These are phyloP conservation scores for Haliaeetus leucogaster DNA, from an alignment of 2,113 vertebrate genomes.

Conservation along the genomic window DNA sequence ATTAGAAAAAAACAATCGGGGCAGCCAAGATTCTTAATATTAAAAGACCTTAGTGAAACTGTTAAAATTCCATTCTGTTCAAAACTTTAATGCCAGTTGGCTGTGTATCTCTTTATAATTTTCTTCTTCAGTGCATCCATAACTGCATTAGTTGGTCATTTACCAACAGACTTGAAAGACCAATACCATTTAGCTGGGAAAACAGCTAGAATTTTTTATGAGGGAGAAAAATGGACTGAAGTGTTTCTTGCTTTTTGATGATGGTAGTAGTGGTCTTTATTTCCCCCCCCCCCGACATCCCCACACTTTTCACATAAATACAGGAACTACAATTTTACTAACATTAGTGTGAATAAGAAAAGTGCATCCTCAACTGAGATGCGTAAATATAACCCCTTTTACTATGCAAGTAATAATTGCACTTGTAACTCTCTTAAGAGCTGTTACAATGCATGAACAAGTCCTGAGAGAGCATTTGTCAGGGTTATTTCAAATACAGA, in stretches of 20 bases:
- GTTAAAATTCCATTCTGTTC: not conserved
- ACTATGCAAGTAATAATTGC: not conserved
- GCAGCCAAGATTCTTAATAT: not conserved
- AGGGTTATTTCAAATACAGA: not conserved
- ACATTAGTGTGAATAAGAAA: not conserved
- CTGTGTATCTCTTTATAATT: not conserved
- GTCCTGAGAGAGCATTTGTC: not conserved
- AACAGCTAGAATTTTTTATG: not conserved
- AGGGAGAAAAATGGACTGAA: not conserved
- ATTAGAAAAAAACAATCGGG: not conserved
- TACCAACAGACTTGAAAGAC: constrained; percentile 30
- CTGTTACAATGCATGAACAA: not conserved
- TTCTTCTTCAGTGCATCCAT: not conserved
- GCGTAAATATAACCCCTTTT: not conserved
- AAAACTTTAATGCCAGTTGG: constrained; percentile 8
- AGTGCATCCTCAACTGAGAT: not conserved
- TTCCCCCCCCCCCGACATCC: too few relatives aligned
- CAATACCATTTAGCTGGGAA: not conserved
- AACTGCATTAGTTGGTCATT: constrained; percentile 22
- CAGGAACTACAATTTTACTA: not conserved
- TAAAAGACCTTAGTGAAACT: not conserved
- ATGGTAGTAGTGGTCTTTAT: not conserved
- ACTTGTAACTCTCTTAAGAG: not conserved
- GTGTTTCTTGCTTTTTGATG: not conserved
- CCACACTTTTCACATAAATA: not conserved